Percentiles rank a stretch among this genome's conserved stretches.
phyloP scores from a whole-genome alignment of 2,797 vertebrate species.

The Malacoraja senta region DNA sequence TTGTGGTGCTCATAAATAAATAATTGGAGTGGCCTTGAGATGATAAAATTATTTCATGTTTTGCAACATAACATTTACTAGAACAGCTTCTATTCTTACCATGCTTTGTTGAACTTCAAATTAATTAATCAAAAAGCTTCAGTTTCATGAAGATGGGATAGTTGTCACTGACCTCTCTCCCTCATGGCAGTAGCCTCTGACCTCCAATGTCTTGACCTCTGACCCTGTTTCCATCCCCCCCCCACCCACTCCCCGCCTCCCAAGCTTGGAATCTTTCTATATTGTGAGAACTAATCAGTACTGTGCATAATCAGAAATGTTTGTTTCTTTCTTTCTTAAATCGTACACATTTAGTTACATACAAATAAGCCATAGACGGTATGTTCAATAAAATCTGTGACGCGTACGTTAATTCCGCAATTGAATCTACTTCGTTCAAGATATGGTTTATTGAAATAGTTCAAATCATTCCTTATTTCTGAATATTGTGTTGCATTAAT shows the following conservation, averaged over 20 bases:
- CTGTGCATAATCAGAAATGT: neutral
- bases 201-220: conserved; percentile 53
- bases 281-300: conserved; percentile 41
- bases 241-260: neutral
- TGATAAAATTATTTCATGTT: neutral
- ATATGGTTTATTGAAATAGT: neutral
- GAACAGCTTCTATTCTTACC: neutral
- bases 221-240: conserved; percentile 50
- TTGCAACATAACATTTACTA: neutral
- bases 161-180: conserved; percentile 46
- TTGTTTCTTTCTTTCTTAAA: neutral
- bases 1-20: neutral
- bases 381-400: neutral
- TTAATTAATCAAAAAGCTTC: conserved; percentile 46
- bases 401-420: neutral
- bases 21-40: neutral
- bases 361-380: neutral
- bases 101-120: conserved; percentile 38
- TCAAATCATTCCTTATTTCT: neutral
- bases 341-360: neutral
- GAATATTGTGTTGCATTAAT: neutral
- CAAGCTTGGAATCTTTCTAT: conserved; percentile 38
- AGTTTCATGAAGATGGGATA: conserved; percentile 42
- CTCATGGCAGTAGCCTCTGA: conserved; percentile 51
- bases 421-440: neutral